Conservation (phyloP, 2,797 vertebrate species). For the Brachymystax lenok region DNA sequence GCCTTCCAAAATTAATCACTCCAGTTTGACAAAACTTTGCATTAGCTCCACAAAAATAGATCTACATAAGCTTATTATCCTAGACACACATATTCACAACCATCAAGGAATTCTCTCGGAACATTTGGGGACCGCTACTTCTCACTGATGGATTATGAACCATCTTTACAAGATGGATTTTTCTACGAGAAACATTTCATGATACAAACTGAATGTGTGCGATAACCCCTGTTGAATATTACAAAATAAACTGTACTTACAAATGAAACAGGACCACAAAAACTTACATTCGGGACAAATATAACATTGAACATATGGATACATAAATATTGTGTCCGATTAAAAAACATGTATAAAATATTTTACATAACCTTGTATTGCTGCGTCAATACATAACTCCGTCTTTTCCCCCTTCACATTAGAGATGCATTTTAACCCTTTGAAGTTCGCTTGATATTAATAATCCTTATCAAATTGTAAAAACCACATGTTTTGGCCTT, state of each 20-base stretch:
- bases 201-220: constrained; percentile 52
- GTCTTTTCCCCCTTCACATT: not conserved
- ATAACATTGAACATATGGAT: constrained; percentile 26
- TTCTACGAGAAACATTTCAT: constrained; percentile 26
- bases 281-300: constrained; percentile 34
- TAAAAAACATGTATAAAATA: constrained; percentile 61
- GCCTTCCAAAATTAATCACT: constrained; percentile 67
- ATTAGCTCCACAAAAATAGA: constrained; percentile 53
- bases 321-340: constrained; percentile 65
- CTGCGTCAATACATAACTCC: constrained; percentile 71
- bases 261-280: constrained; percentile 42
- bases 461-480: constrained; percentile 23
- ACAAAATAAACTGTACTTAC: constrained; percentile 47
- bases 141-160: too few relatives aligned
- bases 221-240: constrained; percentile 42
- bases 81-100: constrained; percentile 41
- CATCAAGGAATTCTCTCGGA: constrained; percentile 47
- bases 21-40: constrained; percentile 54
- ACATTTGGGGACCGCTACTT: constrained; percentile 4
- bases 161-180: too few relatives aligned
- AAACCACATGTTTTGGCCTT: constrained; percentile 38
- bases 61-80: constrained; percentile 16
- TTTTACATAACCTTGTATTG: constrained; percentile 74
- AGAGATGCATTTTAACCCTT: constrained; percentile 34
- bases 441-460: not conserved